These are phyloP conservation scores for Globicephala melas DNA, from an alignment of 2,113 vertebrate genomes.

Conservation along the genomic window DNA sequence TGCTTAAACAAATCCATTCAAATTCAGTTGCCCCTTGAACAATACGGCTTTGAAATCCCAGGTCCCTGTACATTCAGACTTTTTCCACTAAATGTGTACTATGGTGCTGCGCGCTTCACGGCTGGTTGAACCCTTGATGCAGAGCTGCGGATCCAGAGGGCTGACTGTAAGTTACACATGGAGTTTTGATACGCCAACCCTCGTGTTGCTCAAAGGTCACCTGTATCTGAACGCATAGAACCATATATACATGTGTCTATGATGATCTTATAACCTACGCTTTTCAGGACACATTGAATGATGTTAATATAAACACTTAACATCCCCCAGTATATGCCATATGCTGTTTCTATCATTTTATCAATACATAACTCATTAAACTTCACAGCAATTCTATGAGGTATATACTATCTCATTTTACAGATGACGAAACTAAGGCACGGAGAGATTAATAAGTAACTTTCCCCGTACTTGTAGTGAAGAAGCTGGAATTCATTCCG, in stretches of 20 bases:
- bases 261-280: fast-evolving
- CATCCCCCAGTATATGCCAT: background rate
- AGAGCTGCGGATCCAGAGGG: background rate
- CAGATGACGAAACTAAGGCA: background rate
- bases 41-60: background rate
- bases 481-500: background rate
- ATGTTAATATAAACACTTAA: background rate
- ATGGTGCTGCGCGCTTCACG: background rate
- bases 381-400: background rate
- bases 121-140: background rate
- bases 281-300: background rate
- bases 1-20: background rate
- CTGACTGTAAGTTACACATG: background rate
- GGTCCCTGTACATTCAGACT: background rate
- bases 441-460: background rate
- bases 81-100: background rate
- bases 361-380: fast-evolving
- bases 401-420: background rate
- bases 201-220: background rate
- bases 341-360: background rate
- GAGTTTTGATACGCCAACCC: background rate
- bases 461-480: background rate
- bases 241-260: fast-evolving
- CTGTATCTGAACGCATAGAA: fast-evolving
- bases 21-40: background rate